Evolutionary conservation across 2,797 vertebrate species (phyloP), one percentile per base, ranked within the genome.

Genomic region (Cirrhinus mrigala): DNA sequence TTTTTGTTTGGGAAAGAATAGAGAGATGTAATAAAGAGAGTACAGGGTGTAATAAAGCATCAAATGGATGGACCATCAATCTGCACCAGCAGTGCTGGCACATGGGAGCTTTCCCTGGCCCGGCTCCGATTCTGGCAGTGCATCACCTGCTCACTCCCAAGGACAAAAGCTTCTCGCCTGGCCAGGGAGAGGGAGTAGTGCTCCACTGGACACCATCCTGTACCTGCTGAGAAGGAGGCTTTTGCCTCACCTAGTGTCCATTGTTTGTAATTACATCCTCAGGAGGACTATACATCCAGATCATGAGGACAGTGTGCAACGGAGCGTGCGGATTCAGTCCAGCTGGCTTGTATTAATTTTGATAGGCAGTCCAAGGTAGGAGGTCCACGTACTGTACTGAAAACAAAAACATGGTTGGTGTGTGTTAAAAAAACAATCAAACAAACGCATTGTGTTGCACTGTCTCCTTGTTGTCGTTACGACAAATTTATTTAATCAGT

Each of bases 401-500:
- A 52, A 75, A 86, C 64, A 81, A 58, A 54, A 82, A 79, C 74
- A 29, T 60, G 73, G 24, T 16, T 58, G 54, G 81, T 50, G 40
- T 81, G 27, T 54, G 50, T 76, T 24, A 40, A 50, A 60, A 60
- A 60, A 2, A 50, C 4, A 6, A 50, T 7, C 11, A 73, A 44
- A 22, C 14, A 62, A 10, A 6, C 27, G 87, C 71, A 70, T 87
- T 83, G 7, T 87, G 89, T 93, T 92, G 91, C 86, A 86, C 92
- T 90, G 92, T 91, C 68, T 4, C 10, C 46, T 79, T 83, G 92
- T 92, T 93, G 92, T 94, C 93, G 92, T 94, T 94, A 87, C 86
- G 88, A 90, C 89, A 92, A 93, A 94, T 95, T 93, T 92, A 91
- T 82, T 82, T 92, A 94, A 94, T 95, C 92, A 93, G 91, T 92